Percentiles rank a stretch among this genome's conserved stretches.
These are phyloP conservation scores for Samia ricini DNA, from an alignment of 1,140 invertebrate species.

Conservation along the genomic window DNA sequence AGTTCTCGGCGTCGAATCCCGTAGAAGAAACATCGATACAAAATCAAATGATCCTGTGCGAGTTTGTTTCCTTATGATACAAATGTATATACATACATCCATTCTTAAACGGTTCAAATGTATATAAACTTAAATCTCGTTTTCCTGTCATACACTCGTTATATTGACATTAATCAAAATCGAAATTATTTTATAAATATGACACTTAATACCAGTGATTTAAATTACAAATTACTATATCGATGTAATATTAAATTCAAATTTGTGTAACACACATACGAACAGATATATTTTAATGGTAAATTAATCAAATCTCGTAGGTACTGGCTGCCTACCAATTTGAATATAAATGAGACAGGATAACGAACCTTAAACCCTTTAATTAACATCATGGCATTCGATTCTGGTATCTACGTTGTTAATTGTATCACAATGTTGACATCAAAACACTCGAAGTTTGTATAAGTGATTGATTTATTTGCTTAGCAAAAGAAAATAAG, in stretches of 20 bases:
- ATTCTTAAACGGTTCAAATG: too few species aligned
- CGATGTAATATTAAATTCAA: background rate
- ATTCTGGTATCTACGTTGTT: slow-evolving; percentile 11
- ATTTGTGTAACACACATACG: background rate
- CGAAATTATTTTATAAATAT: too few species aligned
- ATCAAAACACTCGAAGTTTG: background rate
- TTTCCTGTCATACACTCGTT: too few species aligned
- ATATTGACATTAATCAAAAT: too few species aligned
- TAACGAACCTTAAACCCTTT: slow-evolving; percentile 35
- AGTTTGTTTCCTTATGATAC: too few species aligned
- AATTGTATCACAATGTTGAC: background rate
- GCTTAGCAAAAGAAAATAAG: background rate
- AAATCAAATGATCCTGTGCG: too few species aligned
- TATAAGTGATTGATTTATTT: background rate
- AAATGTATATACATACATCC: too few species aligned
- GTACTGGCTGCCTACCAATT: slow-evolving; percentile 42
- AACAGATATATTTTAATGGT: background rate
- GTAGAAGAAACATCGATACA: too few species aligned
- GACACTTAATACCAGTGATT: too few species aligned
- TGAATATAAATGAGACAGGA: slow-evolving; percentile 55
- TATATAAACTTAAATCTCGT: too few species aligned
- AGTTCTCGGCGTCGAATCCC: too few species aligned
- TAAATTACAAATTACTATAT: background rate
- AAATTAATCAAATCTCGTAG: slow-evolving; percentile 38
- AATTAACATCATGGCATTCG: slow-evolving; percentile 38